These are phyloP conservation scores for Listronotus oregonensis DNA, from an alignment of 1,140 invertebrate species.

Conservation along the genomic window DNA sequence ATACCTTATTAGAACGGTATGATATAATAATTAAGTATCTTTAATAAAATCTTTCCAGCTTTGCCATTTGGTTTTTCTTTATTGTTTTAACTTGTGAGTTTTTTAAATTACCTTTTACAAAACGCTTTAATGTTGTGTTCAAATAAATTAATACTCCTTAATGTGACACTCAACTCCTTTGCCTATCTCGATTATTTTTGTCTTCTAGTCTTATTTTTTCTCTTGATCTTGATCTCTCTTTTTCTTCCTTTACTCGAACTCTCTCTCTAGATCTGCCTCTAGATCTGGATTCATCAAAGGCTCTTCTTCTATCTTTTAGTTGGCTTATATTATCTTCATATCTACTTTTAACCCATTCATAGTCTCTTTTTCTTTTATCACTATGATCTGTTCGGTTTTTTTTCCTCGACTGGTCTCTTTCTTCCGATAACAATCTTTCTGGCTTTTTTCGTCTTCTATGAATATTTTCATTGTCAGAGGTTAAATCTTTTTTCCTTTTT, in stretches of 20 bases:
- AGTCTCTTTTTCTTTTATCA: constrained; percentile 29
- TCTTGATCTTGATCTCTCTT: constrained; percentile 28
- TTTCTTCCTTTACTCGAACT: constrained; percentile 6
- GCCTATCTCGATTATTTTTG: constrained; percentile 29
- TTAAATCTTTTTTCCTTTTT: constrained; percentile 21
- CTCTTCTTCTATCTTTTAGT: constrained; percentile 29
- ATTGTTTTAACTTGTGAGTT: no score
- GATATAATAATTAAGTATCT: no score
- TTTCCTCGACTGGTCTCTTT: constrained; percentile 18
- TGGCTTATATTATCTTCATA: constrained; percentile 33
- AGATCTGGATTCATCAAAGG: constrained; percentile 32
- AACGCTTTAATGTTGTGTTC: no score
- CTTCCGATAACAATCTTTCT: constrained; percentile 17
- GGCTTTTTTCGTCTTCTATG: constrained; percentile 6
- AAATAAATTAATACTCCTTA: no score
- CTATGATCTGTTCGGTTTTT: constrained; percentile 1
- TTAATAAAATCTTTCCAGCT: no score
- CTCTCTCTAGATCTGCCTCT: constrained; percentile 24
- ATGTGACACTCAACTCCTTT: constrained; percentile 8
- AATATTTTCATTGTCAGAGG: neutral
- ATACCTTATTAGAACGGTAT: no score
- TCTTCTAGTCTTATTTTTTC: constrained; percentile 26
- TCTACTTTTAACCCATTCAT: constrained; percentile 37
- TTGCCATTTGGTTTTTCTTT: no score
- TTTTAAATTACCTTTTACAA: no score